These are phyloP conservation scores for Gorsachius magnificus DNA, from an alignment of 2,797 vertebrate species.

Conservation along the genomic window DNA sequence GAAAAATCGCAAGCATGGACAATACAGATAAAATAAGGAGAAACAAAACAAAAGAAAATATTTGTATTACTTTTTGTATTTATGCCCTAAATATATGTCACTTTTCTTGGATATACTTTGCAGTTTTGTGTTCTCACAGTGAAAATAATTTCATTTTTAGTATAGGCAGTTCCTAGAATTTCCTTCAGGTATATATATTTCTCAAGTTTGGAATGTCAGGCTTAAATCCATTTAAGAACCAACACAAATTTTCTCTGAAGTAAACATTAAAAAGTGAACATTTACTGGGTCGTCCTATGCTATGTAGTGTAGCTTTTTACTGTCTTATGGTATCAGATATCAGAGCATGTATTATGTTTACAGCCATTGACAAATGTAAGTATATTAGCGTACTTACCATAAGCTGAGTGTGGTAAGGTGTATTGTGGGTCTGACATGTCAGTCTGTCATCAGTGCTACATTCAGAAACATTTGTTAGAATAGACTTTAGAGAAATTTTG, in stretches of 20 bases:
- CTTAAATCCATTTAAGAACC: not conserved
- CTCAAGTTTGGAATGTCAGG: not conserved
- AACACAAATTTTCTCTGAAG: not conserved
- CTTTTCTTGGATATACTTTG: not conserved
- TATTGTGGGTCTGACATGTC: fast-evolving
- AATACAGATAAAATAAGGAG: not conserved
- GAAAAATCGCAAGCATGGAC: not conserved
- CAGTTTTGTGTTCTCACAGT: not conserved
- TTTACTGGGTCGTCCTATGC: not conserved
- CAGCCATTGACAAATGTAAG: not conserved
- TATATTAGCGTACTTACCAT: not conserved
- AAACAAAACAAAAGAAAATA: not conserved
- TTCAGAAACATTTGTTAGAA: not conserved
- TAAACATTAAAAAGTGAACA: not conserved
- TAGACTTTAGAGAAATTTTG: not conserved
- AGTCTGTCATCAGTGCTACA: not conserved
- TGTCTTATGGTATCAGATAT: not conserved
- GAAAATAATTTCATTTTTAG: not conserved
- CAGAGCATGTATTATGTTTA: fast-evolving
- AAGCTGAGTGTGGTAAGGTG: not conserved
- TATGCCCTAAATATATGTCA: not conserved
- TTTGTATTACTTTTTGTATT: not conserved
- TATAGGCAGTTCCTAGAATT: not conserved
- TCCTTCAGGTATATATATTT: not conserved
- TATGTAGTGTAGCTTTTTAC: not conserved